Evolutionary conservation across 2,888 invertebrate species (phyloP), one percentile per base, ranked within the genome.

Genomic region (Andricus quercusramuli): DNA sequence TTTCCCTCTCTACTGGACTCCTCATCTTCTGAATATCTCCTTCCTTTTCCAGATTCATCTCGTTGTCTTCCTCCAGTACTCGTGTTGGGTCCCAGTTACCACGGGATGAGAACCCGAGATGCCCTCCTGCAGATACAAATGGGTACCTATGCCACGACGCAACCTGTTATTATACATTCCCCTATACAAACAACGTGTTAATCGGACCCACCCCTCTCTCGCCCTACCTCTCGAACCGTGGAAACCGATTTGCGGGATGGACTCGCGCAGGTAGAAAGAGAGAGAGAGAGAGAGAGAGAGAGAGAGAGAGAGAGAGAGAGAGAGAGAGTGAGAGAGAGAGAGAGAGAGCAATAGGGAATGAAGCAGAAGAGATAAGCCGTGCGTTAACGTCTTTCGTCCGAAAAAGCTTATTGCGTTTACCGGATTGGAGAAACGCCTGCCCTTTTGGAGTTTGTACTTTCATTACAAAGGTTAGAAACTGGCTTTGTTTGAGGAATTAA

Each of bases 111-210:
- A 88, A 87, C 87, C 88, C 88, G 87, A 88, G 90, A 90, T 90
- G 89, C 90, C 90, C 90, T 89, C 88, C 89, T 88, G 86, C 88
- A 89, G 90, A 90, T 90, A 90, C 89, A 89, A 88, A 88, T 89
- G 89, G 90, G 89, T 90, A 91, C 91, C 91, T 91, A 91, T 90
- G 90, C 90, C 89, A 87, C 88, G 81, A 87, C 89, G 89, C 90
- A 92, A 92, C 92, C 92, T 92, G 92, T 92, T 92, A 92, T 92
- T 92, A 92, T 90, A 92, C 90, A 91, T 91, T 91, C 90, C 90
- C 90, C 92, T 92, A 92, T 92, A 92, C 92, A 92, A 92, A 92
- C 92, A 92, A 92, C 92, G 92, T 92, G 92, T 92, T 92, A 92
- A 92, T 92, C 92, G 92, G 87, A 85, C 88, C 89, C 88, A 85